These are phyloP conservation scores for Cynaeus angustus DNA, from an alignment of 2,888 invertebrate genomes.

Conservation along the genomic window DNA sequence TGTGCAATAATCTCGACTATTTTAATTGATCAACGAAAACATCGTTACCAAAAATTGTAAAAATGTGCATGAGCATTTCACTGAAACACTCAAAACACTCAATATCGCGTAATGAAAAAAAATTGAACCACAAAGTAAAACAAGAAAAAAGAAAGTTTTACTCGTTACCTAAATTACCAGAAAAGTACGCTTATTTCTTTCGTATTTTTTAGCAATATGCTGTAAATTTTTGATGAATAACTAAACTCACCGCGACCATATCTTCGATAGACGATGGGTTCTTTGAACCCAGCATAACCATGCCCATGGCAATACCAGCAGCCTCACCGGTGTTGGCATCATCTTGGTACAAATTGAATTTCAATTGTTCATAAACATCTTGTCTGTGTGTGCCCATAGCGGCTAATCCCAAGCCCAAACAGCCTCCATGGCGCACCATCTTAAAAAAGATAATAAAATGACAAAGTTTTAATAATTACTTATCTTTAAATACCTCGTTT, in stretches of 20 bases:
- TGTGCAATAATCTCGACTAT: no score
- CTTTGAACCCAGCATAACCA: conserved; percentile 98
- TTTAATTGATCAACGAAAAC: no score
- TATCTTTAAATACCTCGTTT: conserved; percentile 79
- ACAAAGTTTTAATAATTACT: not conserved
- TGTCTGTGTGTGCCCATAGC: conserved; percentile 98
- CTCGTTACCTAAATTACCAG: no score
- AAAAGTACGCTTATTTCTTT: no score
- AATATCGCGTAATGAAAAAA: no score
- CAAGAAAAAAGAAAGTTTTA: no score
- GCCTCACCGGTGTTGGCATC: conserved; percentile 99
- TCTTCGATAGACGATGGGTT: conserved; percentile 91
- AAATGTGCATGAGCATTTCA: no score
- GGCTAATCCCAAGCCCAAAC: conserved; percentile 96
- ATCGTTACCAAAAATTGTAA: no score
- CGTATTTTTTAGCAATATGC: no score
- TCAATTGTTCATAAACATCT: conserved; percentile 97
- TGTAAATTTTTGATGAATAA: no score
- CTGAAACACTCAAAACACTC: no score
- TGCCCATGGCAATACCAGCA: conserved; percentile 98
- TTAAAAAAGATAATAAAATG: conserved; percentile 60
- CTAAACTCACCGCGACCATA: conserved; percentile 91
- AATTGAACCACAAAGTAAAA: no score
- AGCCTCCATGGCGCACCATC: conserved; percentile 98
- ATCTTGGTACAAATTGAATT: conserved; percentile 97